Evolutionary conservation across 2,113 vertebrate genomes (phyloP).

Genomic region (Apteryx owenii): DNA sequence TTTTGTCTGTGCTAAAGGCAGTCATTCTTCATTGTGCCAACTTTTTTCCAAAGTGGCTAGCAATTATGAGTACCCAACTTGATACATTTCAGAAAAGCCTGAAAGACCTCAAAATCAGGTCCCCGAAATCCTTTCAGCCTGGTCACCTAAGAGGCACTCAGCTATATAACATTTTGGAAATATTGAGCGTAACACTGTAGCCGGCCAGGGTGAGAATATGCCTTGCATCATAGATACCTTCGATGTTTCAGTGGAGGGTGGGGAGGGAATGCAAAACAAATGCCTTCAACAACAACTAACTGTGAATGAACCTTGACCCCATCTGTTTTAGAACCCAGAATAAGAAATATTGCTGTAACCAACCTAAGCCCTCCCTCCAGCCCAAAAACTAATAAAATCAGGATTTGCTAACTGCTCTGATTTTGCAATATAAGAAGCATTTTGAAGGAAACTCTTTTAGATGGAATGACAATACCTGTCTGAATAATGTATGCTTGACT

Average conservation of each 20-base stretch:
- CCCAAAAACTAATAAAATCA: background rate
- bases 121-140: background rate
- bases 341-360: background rate
- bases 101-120: background rate
- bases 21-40: background rate
- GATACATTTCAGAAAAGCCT: background rate
- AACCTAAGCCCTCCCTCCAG: background rate
- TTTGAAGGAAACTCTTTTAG: background rate
- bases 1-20: background rate
- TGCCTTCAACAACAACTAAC: background rate
- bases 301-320: background rate
- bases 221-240: background rate
- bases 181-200: background rate
- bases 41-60: background rate
- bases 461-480: background rate
- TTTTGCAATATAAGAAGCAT: background rate
- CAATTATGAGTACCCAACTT: background rate
- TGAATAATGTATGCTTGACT: background rate
- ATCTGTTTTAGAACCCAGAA: background rate
- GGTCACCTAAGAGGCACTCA: background rate
- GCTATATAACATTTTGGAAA: background rate
- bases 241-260: background rate
- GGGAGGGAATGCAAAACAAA: background rate
- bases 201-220: background rate
- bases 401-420: background rate